phyloP scores from a whole-genome alignment of 2,888 invertebrate species.

The Margaritifera margaritifera region DNA sequence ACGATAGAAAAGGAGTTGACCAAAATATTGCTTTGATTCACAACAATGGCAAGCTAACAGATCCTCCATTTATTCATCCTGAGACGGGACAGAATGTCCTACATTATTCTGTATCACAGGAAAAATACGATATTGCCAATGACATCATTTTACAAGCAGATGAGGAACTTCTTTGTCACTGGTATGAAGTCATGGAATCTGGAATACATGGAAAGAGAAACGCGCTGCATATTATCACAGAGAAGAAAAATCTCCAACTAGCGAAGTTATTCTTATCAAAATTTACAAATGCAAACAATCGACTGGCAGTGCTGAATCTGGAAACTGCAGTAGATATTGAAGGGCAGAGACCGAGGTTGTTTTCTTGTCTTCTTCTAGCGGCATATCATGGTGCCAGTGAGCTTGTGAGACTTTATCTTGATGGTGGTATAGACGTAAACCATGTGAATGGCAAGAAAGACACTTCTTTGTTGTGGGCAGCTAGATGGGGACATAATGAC shows the following conservation, averaged over 20 bases:
- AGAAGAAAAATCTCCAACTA: constrained; percentile 50
- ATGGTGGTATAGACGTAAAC: constrained; percentile 52
- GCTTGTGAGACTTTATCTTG: constrained; percentile 42
- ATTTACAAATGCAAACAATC: constrained; percentile 16
- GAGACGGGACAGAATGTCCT: constrained; percentile 47
- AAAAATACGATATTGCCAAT: constrained; percentile 31
- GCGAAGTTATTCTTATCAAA: constrained; percentile 37
- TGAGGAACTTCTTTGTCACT: constrained; percentile 36
- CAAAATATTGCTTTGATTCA: constrained; percentile 1
- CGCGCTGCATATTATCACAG: constrained; percentile 61
- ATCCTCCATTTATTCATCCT: constrained; percentile 22
- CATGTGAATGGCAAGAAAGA: constrained; percentile 64
- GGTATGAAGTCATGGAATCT: constrained; percentile 40
- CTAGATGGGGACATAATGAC: constrained; percentile 58
- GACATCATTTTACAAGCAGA: constrained; percentile 32
- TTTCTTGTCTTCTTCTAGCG: constrained; percentile 61
- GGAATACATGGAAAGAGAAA: constrained; percentile 55
- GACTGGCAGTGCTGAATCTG: constrained; percentile 32
- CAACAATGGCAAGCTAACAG: constrained; percentile 4
- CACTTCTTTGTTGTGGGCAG: constrained; percentile 70
- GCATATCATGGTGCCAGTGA: constrained; percentile 52
- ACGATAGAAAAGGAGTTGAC: background rate
- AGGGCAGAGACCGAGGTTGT: constrained; percentile 65
- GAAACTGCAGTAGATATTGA: constrained; percentile 60
- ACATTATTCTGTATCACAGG: constrained; percentile 48